Base-by-base conservation (phyloP, 1,140 invertebrate species). In the Dendrolimus punctatus region DNA sequence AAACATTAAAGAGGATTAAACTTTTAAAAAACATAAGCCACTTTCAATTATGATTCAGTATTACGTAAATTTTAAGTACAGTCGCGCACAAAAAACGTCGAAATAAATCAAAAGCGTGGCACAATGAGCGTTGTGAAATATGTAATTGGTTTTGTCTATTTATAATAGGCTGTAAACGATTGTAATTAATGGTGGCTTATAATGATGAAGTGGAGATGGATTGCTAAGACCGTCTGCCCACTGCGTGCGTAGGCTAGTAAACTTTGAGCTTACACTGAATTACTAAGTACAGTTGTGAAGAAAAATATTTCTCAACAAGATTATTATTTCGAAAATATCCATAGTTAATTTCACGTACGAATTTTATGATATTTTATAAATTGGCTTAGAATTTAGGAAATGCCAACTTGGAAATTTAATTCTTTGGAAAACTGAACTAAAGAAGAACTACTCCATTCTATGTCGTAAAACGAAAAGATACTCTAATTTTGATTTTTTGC, bases 101-200 rank as follows among this genome's bases (percentile, higher is more conserved):
- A 64, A 60, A 74, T 76, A 69, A 73, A 77, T 74, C 65, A 70
- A 57, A 51, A 48, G 51, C 57, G 45, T 53, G 62, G 57, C 60
- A 71, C 59, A 60, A 57, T 49, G 45, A 40, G 40, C 61, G 46
- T 76, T 71, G 62, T 69, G 72, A 67, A 71, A 74, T 49, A 60
- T 65, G 58, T 75, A 78, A 78, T 78, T 78, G 75, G 71, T 74
- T 73, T 69, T 66, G 68, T 74, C 73, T 72, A 68, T 71, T 66
- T 62, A 68, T 78, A 78, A 78, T 76, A 68, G 71, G 72, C 50
- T 62, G 60, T 77, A 73, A 77, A 67, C 53, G 63, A 52, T 52
- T 58, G 66, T 74, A 74, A 78, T 78, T 76, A 74, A 78, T 78
- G 71, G 54, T 46, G 52, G 61, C 49, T 60, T 36, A 46, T 46